Conservation (phyloP, 2,797 vertebrate species). For the Carcharodon carcharias region DNA sequence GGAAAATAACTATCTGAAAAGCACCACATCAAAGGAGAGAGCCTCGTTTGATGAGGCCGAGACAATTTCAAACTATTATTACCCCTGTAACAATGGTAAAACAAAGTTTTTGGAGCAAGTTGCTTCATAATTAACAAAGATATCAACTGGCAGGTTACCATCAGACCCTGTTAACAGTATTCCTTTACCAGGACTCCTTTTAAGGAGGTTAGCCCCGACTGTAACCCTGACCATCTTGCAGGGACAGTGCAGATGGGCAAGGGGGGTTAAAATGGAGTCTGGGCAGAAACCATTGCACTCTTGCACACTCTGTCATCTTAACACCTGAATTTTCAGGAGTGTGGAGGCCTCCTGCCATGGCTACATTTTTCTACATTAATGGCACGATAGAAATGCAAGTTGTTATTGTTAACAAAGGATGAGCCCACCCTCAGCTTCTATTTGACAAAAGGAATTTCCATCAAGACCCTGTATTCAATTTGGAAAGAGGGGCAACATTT, state of each 20-base stretch:
- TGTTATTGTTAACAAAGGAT: background rate
- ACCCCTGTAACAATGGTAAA: background rate
- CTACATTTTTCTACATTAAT: background rate
- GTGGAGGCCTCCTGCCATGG: background rate
- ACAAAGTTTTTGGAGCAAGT: background rate
- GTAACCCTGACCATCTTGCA: no score
- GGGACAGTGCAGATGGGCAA: no score
- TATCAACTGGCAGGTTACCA: background rate
- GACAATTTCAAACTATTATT: constrained; percentile 12
- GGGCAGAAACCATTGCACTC: no score
- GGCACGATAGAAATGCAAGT: background rate
- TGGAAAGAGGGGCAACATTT: background rate
- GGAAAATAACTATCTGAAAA: background rate
- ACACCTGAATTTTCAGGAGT: background rate
- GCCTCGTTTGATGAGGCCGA: background rate
- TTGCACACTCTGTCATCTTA: background rate
- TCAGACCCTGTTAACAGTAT: no score
- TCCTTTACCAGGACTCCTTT: background rate
- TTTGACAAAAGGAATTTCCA: background rate
- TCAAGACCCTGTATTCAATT: background rate
- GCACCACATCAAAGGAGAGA: background rate
- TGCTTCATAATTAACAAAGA: background rate
- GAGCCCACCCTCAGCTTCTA: background rate
- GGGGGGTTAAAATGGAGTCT: background rate
- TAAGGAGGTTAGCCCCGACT: no score